phyloP scores from a whole-genome alignment of 2,888 invertebrate genomes.

The Acleris cristana region DNA sequence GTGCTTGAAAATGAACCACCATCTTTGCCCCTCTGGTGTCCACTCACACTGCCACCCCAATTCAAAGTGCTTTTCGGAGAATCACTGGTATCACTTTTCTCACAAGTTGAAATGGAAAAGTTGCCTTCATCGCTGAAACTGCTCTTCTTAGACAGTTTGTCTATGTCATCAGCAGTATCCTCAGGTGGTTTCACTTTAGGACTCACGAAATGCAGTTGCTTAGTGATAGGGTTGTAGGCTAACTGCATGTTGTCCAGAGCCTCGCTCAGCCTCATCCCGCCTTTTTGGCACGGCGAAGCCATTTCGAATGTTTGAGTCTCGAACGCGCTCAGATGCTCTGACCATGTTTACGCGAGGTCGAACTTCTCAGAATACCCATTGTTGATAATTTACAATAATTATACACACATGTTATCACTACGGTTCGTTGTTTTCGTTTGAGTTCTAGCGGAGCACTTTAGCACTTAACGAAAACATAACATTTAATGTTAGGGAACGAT shows the following conservation, averaged over 20 bases:
- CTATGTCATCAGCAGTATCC: constrained; percentile 66
- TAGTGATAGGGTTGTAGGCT: constrained; percentile 89
- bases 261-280: constrained; percentile 86
- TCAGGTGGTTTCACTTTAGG: constrained; percentile 67
- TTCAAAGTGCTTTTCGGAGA: constrained; percentile 79
- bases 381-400: constrained; percentile 40
- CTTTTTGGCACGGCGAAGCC: constrained; percentile 75
- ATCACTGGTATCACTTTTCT: constrained; percentile 80
- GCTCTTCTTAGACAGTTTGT: constrained; percentile 78
- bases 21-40: constrained; percentile 82
- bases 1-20: constrained; percentile 88
- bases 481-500: constrained; percentile 33
- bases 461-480: constrained; percentile 37
- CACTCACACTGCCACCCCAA: constrained; percentile 76
- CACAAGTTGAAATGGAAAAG: constrained; percentile 78
- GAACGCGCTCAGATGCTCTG: constrained; percentile 49
- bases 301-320: constrained; percentile 56
- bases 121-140: constrained; percentile 82
- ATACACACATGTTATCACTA: constrained; percentile 33
- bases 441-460: constrained; percentile 34
- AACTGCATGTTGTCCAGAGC: constrained; percentile 89
- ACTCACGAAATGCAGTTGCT: constrained; percentile 86
- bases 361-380: constrained; percentile 54
- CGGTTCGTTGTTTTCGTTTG: constrained; percentile 35
- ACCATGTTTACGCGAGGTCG: constrained; percentile 54